phyloP scores from a whole-genome alignment of 2,888 invertebrate species.

The Nomada lathburiana region DNA sequence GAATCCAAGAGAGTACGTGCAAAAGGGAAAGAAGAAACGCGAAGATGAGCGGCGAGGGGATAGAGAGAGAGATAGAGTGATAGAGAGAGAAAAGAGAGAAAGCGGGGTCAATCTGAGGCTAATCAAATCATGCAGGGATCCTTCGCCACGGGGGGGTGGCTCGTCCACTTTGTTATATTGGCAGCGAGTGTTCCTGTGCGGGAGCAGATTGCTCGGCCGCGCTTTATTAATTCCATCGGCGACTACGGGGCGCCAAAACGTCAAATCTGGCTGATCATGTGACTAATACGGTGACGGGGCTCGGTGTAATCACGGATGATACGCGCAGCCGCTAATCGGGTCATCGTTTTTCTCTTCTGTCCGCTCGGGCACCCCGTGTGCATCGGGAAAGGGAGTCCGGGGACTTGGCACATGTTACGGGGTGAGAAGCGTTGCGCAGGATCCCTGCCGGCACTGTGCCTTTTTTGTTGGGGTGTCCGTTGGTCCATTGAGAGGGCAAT shows the following conservation, averaged over 20 bases:
- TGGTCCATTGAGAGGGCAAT: slow-evolving; percentile 9
- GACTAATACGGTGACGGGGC: slow-evolving; percentile 71
- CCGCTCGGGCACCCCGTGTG: neutral
- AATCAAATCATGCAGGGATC: slow-evolving; percentile 83
- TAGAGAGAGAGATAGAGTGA: neutral
- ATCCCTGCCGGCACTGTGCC: neutral
- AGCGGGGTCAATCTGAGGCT: slow-evolving; percentile 84
- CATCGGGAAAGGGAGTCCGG: neutral
- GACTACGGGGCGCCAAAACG: slow-evolving; percentile 64
- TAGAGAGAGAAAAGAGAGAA: slow-evolving; percentile 26
- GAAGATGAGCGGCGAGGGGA: neutral
- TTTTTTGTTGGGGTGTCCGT: slow-evolving; percentile 36
- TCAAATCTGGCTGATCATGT: slow-evolving; percentile 76
- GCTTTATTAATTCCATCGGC: slow-evolving; percentile 84
- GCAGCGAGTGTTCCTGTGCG: slow-evolving; percentile 58
- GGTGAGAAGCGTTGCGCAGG: slow-evolving; percentile 16
- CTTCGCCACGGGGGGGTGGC: slow-evolving; percentile 62
- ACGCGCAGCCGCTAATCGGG: slow-evolving; percentile 73
- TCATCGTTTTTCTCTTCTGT: slow-evolving; percentile 54
- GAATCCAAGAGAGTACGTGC: slow-evolving; percentile 6
- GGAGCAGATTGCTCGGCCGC: slow-evolving; percentile 80
- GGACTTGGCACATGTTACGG: slow-evolving; percentile 1
- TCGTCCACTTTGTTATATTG: slow-evolving; percentile 72
- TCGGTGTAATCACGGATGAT: slow-evolving; percentile 60
- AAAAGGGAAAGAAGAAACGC: slow-evolving; percentile 9